Base-by-base conservation (phyloP, 1,140 invertebrate genomes). In the Pygmarrhopalites habei region DNA sequence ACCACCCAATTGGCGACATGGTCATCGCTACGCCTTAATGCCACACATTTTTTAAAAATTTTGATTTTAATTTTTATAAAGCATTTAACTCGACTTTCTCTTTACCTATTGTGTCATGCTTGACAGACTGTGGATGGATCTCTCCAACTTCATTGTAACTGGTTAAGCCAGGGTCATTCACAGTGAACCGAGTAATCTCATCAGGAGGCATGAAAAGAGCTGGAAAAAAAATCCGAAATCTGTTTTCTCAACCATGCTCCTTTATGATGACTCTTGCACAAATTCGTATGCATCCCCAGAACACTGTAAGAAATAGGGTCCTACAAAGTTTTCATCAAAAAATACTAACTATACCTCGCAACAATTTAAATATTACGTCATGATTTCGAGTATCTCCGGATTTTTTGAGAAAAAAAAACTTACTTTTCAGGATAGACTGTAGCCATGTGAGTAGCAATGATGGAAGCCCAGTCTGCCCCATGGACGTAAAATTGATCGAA, bases 31-130 rank as follows among this genome's bases (percentile, higher is more conserved):
- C 62, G 1, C 65, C 65, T 65, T 41, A n/a, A n/a, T n/a, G n/a
- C n/a, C n/a, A n/a, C n/a, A n/a, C n/a, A n/a, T n/a, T n/a, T n/a
- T n/a, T n/a, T n/a, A n/a, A n/a, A n/a, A n/a, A n/a, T n/a, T n/a
- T n/a, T n/a, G n/a, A n/a, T n/a, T n/a, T n/a, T n/a, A n/a, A n/a
- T n/a, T n/a, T n/a, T n/a, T n/a, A n/a, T n/a, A n/a, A n/a, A n/a
- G n/a, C n/a, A n/a, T n/a, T n/a, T n/a, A n/a, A n/a, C n/a, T n/a
- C n/a, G n/a, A n/a, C n/a, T n/a, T 41, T n/a, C n/a, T n/a, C n/a
- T n/a, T n/a, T n/a, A 62, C 88, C 89, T 60, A 95, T 78, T 15
- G 92, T 95, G 73, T 95, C 91, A 10, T 92, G 92, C 75, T 93
- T 94, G 0, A 89, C 91, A 1, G 88, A 80, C 76, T 95, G 92